Evolutionary conservation across 2,888 invertebrate species (phyloP), one percentile per base, ranked within the genome.

Genomic region (Neria commutata): DNA sequence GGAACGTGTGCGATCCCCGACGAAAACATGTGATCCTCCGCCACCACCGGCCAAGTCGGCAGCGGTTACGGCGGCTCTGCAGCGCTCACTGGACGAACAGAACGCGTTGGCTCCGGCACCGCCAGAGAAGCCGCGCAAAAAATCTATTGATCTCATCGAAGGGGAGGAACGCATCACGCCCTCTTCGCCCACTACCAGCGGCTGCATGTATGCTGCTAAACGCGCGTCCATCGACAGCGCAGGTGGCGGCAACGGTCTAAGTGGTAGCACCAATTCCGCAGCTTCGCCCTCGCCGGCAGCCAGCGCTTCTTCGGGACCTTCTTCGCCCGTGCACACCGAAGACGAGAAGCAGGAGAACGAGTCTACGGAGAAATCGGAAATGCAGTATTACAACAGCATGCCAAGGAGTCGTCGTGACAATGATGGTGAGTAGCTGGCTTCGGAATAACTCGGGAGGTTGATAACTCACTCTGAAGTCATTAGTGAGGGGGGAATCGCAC

Each of bases 261-360:
- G 65, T 11, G 69, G 73, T 25, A 78, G 77, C 60, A 73, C 71
- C 37, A 73, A 70, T 58, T 78, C 76, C 11, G 74, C 72, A 8
- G 69, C 74, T 0, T 80, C 80, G 2, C 72, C 74, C 0, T 79
- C 80, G 17, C 77, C 81, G 0, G 76, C 76, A 60, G 78, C 78
- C 47, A 81, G 81, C 63, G 77, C 77, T 48, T 82, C 82, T 16
- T 82, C 82, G 3, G 81, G 79, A 10, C 80, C 80, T 1, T 81
- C 85, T 1, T 83, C 83, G 29, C 81, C 83, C 2, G 80, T 81
- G 17, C 79, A 81, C 55, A 83, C 83, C 1, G 83, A 83, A 67
- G 83, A 83, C 58, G 83, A 83, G 61, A 86, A 86, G 67, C 85
- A 86, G 71, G 86, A 86, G 67, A 83, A 84, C 52, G 86, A 86